Evolutionary conservation across 2,888 invertebrate genomes (phyloP).

Genomic region (Tinea trinotella): DNA sequence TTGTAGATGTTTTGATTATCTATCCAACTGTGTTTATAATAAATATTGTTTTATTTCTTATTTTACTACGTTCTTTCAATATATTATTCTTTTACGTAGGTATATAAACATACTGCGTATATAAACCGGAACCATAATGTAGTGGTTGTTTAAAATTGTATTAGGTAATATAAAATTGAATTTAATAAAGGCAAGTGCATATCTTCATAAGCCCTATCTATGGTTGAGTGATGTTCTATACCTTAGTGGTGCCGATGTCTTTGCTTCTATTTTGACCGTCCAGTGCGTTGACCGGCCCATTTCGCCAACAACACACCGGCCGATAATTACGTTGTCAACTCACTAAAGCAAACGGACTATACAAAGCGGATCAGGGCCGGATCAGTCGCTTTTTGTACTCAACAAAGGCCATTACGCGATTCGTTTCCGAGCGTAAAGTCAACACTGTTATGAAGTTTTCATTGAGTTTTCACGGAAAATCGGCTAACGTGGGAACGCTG

Average conservation of each 20-base stretch:
- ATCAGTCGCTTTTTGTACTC: slow-evolving; percentile 64
- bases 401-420: slow-evolving; percentile 66
- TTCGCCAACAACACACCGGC: slow-evolving; percentile 41
- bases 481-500: slow-evolving; percentile 56
- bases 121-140: neutral
- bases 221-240: neutral
- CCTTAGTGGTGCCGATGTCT: slow-evolving; percentile 20
- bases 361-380: slow-evolving; percentile 61
- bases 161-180: neutral
- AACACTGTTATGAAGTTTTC: slow-evolving; percentile 66
- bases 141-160: neutral
- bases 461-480: slow-evolving; percentile 56
- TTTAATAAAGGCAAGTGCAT: neutral
- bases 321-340: slow-evolving; percentile 65
- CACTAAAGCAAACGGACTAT: slow-evolving; percentile 54
- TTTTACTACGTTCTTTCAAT: neutral
- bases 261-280: slow-evolving; percentile 23
- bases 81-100: neutral
- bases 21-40: slow-evolving; percentile 1
- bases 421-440: slow-evolving; percentile 57
- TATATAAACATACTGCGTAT: neutral
- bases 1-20: neutral
- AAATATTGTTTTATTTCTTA: too few relatives aligned
- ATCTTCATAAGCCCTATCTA: slow-evolving; percentile 2
- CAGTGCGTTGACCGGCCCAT: slow-evolving; percentile 47